These are phyloP conservation scores for Gambusia affinis DNA, from an alignment of 2,113 vertebrate species.

Conservation along the genomic window DNA sequence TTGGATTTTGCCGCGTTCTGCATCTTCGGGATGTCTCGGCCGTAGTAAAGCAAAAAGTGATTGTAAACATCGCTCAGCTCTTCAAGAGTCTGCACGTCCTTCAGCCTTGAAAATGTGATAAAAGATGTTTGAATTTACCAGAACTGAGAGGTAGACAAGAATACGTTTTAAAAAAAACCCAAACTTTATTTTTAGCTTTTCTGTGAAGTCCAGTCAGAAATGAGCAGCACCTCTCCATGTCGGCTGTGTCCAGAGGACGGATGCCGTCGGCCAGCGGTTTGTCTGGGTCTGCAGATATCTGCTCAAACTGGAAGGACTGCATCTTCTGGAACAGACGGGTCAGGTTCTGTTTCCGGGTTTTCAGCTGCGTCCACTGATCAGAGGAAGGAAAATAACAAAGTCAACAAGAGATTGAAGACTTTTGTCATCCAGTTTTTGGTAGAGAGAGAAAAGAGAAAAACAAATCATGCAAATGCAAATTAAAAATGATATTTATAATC, in stretches of 20 bases:
- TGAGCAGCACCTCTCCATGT: constrained; percentile 90
- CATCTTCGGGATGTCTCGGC: constrained; percentile 98
- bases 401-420: too few relatives aligned
- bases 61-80: constrained; percentile 96
- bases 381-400: neutral
- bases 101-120: constrained; percentile 79
- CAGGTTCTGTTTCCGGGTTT: constrained; percentile 95
- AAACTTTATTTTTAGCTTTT: neutral
- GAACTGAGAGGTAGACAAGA: neutral
- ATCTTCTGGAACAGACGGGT: constrained; percentile 96
- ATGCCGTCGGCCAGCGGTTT: constrained; percentile 96
- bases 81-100: constrained; percentile 96
- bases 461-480: too few relatives aligned
- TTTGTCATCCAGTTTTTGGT: too few relatives aligned
- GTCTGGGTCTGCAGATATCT: constrained; percentile 97
- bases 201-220: neutral
- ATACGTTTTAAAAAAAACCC: neutral
- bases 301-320: constrained; percentile 97
- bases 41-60: constrained; percentile 97
- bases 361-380: constrained; percentile 95
- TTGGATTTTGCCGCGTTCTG: constrained; percentile 92
- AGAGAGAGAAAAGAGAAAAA: too few relatives aligned
- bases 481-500: too few relatives aligned
- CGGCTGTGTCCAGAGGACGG: constrained; percentile 92
- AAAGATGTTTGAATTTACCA: neutral